These are phyloP conservation scores for Hippocampus comes DNA, from an alignment of 2,113 vertebrate species.

Conservation along the genomic window DNA sequence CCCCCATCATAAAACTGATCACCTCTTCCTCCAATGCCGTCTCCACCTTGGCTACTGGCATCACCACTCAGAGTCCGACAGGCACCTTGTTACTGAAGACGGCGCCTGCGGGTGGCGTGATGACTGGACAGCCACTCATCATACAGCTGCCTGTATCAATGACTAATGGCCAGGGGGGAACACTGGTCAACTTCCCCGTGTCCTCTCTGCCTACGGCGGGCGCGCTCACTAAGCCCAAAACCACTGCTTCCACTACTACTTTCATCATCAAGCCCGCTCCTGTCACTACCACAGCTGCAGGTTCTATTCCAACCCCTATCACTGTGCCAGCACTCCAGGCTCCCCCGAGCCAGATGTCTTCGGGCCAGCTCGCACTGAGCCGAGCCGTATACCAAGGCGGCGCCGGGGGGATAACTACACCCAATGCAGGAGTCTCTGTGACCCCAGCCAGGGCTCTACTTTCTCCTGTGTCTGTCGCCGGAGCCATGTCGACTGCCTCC, in stretches of 20 bases:
- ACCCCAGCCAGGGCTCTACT: constrained; percentile 66
- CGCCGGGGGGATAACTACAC: constrained; percentile 64
- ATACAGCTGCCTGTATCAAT: constrained; percentile 74
- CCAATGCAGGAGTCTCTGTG: constrained; percentile 71
- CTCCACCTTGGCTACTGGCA: constrained; percentile 46
- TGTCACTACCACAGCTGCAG: constrained; percentile 31
- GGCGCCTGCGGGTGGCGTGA: constrained; percentile 40
- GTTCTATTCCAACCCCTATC: constrained; percentile 23
- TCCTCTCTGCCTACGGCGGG: constrained; percentile 64
- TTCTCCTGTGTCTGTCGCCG: constrained; percentile 68
- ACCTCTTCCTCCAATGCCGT: constrained; percentile 58
- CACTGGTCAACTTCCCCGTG: constrained; percentile 70
- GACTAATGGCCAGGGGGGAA: constrained; percentile 64
- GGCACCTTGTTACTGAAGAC: constrained; percentile 71
- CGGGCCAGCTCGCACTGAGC: constrained; percentile 65
- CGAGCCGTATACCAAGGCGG: constrained; percentile 72
- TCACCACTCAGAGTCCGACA: constrained; percentile 62
- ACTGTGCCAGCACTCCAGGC: constrained; percentile 50
- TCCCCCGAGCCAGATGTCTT: constrained; percentile 41
- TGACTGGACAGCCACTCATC: constrained; percentile 68
- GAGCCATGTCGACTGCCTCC: constrained; percentile 68
- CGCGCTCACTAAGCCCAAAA: constrained; percentile 69
- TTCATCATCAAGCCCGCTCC: constrained; percentile 71
- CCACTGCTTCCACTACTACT: constrained; percentile 65
- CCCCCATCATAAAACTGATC: constrained; percentile 69